Percentiles rank a stretch among this genome's conserved stretches.
Conservation (phyloP, 2,888 invertebrate genomes). For the Apamea anceps region DNA sequence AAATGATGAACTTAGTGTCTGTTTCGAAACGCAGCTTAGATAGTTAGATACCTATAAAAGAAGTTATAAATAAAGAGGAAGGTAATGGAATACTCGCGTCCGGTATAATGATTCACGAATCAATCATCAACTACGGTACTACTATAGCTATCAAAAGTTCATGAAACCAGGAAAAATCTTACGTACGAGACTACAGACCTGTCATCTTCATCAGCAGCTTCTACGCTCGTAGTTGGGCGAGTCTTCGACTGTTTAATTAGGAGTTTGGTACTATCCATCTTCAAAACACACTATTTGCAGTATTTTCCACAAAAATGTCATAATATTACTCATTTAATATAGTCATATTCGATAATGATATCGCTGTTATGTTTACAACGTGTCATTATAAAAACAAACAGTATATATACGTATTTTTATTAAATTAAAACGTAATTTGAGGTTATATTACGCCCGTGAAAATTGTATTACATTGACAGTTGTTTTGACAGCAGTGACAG, state of each 20-base stretch:
- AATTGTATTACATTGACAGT: constrained; percentile 49
- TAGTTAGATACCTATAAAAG: not conserved
- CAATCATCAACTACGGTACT: not conserved
- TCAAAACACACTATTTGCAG: constrained; percentile 71
- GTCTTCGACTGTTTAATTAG: constrained; percentile 67
- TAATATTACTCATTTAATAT: constrained; percentile 54
- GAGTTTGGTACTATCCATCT: constrained; percentile 79
- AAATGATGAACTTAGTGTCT: not conserved
- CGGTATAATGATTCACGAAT: not conserved
- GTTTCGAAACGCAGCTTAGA: not conserved
- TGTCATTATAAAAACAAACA: constrained; percentile 34
- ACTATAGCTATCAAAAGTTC: not conserved
- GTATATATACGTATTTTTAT: constrained; percentile 20
- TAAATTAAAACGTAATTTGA: constrained; percentile 32
- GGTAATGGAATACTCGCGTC: not conserved
- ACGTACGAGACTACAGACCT: constrained; percentile 74
- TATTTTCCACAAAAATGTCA: constrained; percentile 60
- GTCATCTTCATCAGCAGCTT: constrained; percentile 79
- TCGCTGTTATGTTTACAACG: constrained; percentile 22
- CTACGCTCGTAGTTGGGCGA: constrained; percentile 79
- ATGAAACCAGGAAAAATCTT: not conserved
- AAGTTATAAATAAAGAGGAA: constrained; percentile 12
- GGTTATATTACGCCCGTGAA: constrained; percentile 52
- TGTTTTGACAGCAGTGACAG: constrained; percentile 14
- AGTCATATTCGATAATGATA: constrained; percentile 23